phyloP scores from a whole-genome alignment of 2,797 vertebrate species.

The Scleropages formosus region DNA sequence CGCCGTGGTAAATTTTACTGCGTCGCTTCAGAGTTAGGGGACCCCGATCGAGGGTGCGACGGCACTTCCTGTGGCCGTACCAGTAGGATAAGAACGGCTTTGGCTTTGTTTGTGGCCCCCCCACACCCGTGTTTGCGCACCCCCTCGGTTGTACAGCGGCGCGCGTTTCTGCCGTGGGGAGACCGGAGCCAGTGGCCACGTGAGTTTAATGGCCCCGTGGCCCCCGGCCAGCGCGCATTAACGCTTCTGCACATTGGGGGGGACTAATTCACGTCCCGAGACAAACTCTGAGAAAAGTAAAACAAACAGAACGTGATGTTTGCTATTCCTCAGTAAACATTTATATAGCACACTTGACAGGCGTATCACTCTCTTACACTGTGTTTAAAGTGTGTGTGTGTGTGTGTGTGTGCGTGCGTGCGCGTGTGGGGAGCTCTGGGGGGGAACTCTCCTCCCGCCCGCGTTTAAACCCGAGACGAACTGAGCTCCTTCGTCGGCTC shows the following conservation, averaged over 20 bases:
- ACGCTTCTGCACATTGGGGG: conserved; percentile 50
- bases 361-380: conserved; percentile 59
- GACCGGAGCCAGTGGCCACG: conserved; percentile 40
- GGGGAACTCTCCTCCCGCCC: background rate
- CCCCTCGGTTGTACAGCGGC: conserved; percentile 56
- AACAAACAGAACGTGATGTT: conserved; percentile 68
- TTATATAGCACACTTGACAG: conserved; percentile 57
- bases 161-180: conserved; percentile 53
- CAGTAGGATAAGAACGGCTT: conserved; percentile 58
- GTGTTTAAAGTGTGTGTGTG: background rate
- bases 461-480: conserved; percentile 9
- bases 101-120: conserved; percentile 39
- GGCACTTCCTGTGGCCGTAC: conserved; percentile 64
- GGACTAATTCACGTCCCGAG: conserved; percentile 55
- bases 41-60: no score
- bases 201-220: conserved; percentile 63
- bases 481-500: background rate
- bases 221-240: conserved; percentile 50
- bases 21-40: no score
- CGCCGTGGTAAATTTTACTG: background rate
- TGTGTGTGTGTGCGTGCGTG: background rate
- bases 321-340: conserved; percentile 68
- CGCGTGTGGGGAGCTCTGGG: background rate
- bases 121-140: conserved; percentile 57
- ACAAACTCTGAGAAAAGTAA: conserved; percentile 61